Evolutionary conservation across 64 coral and sea anemone species (phyloP), one percentile per base, ranked within the genome.

Genomic region (Dendrophyllia cribrosa): DNA sequence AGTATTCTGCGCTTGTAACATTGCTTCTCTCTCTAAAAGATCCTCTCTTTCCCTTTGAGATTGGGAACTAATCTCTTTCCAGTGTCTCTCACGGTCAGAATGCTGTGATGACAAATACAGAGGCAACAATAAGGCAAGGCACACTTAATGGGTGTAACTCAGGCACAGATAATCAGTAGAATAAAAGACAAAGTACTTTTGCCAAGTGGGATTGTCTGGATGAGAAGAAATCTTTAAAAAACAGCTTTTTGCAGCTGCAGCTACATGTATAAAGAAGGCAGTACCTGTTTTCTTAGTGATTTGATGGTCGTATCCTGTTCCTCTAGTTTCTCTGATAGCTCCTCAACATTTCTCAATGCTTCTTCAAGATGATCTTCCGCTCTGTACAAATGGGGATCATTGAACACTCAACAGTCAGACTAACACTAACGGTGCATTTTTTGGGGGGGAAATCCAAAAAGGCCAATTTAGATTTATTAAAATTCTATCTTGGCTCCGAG

Each of bases 361-460:
- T 99, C 94, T 63, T 96, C 90, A 34, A 88, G 91, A 15, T 99
- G 91, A 19, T 72, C 72, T 79, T 99, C 97, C 26, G 91, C 50
- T 87, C 94, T 98, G 63, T 80, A 72, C 16, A 82, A 45, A 70
- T 72, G 9, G 22, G 2, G 21, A 21, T 59, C 5, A 19, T n/a
- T 2, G 3, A 60, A 78, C 17, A 53, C 7, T 56, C 55, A 58
- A 46, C 34, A 34, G 34, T 34, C 34, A 34, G 34, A 34, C 34
- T 34, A 34, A 34, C 34, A 34, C 34, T 34, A 2, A 34, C 34
- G 34, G 2, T 34, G 34, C 34, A 34, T 34, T 34, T 34, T 34
- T 34, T 34, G 0, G 34, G 34, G 34, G 0, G 47, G 26, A 19
- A 14, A 34, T 34, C 34, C 34, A 34, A 34, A 34, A 34, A 34